Conservation (phyloP, 2,888 invertebrate genomes). For the Drosophila atripex region DNA sequence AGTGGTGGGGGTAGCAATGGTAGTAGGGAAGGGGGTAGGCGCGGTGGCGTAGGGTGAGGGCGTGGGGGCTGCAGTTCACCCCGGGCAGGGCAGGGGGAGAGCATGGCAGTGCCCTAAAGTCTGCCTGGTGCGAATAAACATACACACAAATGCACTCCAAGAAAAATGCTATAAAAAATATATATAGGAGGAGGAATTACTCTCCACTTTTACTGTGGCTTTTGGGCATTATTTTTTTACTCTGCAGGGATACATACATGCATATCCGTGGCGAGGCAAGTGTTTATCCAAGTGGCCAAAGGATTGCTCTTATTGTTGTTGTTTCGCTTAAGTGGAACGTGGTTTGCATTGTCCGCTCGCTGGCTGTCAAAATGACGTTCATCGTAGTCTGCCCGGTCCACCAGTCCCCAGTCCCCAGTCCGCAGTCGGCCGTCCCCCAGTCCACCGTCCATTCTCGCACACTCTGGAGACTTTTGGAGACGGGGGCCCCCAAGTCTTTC, state of each 20-base stretch:
- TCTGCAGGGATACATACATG: constrained; percentile 22
- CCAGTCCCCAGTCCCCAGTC: no score
- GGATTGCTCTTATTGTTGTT: constrained; percentile 57
- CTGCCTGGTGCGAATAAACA: constrained; percentile 63
- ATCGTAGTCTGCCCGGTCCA: constrained; percentile 38
- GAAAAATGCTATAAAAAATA: background rate
- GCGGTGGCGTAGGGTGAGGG: background rate
- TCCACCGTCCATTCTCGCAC: constrained; percentile 1
- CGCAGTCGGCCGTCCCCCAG: background rate
- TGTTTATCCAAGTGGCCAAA: constrained; percentile 79
- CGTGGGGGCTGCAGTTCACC: constrained; percentile 49
- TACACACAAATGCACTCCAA: constrained; percentile 18
- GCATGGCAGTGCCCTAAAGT: constrained; percentile 74
- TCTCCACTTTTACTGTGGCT: no score
- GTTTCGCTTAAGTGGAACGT: constrained; percentile 75
- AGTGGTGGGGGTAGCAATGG: no score
- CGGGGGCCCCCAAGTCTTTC: constrained; percentile 24
- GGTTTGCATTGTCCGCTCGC: constrained; percentile 77
- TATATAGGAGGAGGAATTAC: no score
- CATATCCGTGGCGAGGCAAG: constrained; percentile 56
- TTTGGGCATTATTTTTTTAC: constrained; percentile 6
- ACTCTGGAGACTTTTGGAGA: constrained; percentile 32
- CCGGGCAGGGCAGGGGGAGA: constrained; percentile 48
- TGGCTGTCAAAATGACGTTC: constrained; percentile 82
- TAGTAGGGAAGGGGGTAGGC: background rate